Evolutionary conservation across 1,140 invertebrate genomes (phyloP).

Genomic region (Drosophila sturtevanti): DNA sequence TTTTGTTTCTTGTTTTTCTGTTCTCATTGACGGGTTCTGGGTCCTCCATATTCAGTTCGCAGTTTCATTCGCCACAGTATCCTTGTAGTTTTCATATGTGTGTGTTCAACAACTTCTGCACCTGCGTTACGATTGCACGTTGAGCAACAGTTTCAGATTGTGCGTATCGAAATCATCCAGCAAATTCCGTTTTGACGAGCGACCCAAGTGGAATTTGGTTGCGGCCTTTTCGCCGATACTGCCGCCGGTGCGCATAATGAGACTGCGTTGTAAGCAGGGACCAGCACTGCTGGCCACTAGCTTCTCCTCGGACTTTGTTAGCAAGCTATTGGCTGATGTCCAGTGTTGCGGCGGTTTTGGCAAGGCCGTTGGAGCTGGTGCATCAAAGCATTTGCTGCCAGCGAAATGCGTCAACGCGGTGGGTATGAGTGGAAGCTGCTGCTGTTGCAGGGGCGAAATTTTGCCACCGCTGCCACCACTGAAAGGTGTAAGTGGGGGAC

Average conservation of each 20-base stretch:
- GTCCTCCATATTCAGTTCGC: constrained; percentile 50
- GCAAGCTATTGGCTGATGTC: constrained; percentile 65
- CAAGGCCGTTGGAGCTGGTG: constrained; percentile 85
- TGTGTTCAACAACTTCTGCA: constrained; percentile 32
- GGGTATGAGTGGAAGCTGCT: constrained; percentile 67
- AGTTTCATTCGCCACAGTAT: constrained; percentile 31
- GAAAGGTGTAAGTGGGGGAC: constrained; percentile 42
- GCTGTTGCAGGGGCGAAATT: constrained; percentile 66
- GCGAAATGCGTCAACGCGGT: constrained; percentile 84
- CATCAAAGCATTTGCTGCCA: constrained; percentile 86
- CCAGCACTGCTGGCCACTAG: constrained; percentile 65
- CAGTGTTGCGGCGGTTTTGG: constrained; percentile 86
- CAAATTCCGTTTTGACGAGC: constrained; percentile 77
- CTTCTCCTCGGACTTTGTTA: constrained; percentile 67
- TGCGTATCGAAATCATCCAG: constrained; percentile 83
- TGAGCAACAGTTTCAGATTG: constrained; percentile 84
- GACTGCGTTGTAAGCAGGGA: constrained; percentile 52
- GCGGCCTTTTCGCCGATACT: constrained; percentile 30
- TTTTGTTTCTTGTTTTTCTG: constrained; percentile 36
- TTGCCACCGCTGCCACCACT: constrained; percentile 68
- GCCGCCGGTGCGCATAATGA: constrained; percentile 50
- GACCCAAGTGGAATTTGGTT: constrained; percentile 21
- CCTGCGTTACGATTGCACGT: constrained; percentile 84
- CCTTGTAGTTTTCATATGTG: constrained; percentile 25
- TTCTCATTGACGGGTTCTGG: constrained; percentile 67